Evolutionary conservation across 2,888 invertebrate species (phyloP).

Genomic region (Andricus quercusramuli): DNA sequence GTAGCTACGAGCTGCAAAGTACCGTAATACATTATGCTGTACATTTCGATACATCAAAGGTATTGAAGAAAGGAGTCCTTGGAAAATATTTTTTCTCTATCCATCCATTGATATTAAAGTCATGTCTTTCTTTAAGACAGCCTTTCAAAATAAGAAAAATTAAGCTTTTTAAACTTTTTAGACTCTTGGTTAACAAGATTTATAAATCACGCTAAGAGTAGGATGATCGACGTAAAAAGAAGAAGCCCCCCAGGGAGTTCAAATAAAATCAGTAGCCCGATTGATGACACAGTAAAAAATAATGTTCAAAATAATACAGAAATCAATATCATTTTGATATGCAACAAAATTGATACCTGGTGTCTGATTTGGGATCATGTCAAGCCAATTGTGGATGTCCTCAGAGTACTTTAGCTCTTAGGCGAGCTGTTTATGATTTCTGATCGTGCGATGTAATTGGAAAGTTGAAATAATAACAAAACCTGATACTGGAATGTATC

Average conservation of each 20-base stretch:
- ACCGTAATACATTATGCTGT: slow-evolving; percentile 7
- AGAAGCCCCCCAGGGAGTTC: background rate
- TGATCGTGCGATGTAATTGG: too few relatives aligned
- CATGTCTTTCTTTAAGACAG: background rate
- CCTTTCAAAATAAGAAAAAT: slow-evolving; percentile 7
- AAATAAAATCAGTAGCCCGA: slow-evolving; percentile 26
- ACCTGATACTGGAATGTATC: too few relatives aligned
- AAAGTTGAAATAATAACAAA: too few relatives aligned
- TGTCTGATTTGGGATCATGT: too few relatives aligned
- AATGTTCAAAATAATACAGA: too few relatives aligned
- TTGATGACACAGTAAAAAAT: background rate
- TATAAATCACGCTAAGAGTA: slow-evolving; percentile 20
- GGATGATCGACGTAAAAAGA: background rate
- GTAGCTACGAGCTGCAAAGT: background rate
- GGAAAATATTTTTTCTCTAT: background rate
- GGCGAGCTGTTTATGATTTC: too few relatives aligned
- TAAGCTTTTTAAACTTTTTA: background rate
- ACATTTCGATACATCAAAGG: slow-evolving; percentile 22
- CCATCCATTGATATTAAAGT: background rate
- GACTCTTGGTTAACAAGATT: background rate
- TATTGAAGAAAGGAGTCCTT: slow-evolving; percentile 15
- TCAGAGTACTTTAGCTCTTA: too few relatives aligned
- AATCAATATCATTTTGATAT: too few relatives aligned
- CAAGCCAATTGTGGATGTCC: too few relatives aligned
- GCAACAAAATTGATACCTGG: too few relatives aligned